Evolutionary conservation across 2,888 invertebrate species (phyloP), one percentile per base, ranked within the genome.

Genomic region (Stenoptilia bipunctidactyla): DNA sequence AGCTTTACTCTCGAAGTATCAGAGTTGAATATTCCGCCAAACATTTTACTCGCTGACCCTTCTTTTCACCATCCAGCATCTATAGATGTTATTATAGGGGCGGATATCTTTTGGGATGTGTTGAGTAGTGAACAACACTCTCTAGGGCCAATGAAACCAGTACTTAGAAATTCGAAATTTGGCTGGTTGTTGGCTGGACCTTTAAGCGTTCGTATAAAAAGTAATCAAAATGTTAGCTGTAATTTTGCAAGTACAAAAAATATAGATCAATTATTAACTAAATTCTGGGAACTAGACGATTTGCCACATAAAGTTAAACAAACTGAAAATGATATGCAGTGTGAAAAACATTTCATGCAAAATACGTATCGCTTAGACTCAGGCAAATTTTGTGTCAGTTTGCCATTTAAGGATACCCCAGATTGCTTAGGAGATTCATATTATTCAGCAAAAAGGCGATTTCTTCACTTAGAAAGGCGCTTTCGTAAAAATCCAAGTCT

Each of bases 361-460:
- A 40, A 39, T 36, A 43, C 39, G 33, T 42, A 1, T 33, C 2
- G 37, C 10, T 13, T 27, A 33, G 34, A 36, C 15, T 27, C 27
- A 20, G 42, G 40, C 4, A 43, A 37, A 15, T 34, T 37, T 15
- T 42, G 42, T 37, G 44, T 34, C 14, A 34, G 34, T 14, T 13
- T 34, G 8, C 34, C 34, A 14, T 46, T 27, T 10, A 44, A 20
- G 15, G 42, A 40, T 35, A 15, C 43, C 37, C 38, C 36, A 15
- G 39, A 48, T 20, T 34, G 38, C 4, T 39, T 46, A 14, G 46
- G 47, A 12, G 43, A 47, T 15, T 44, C 46, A 2, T 45, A 43
- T 9, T 4, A 13, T n/a, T 15, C 42, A 20, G 49, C 46, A 5
- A 46, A 33, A 20, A 27, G 43, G 8, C 42, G 44, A 20, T 45